Evolutionary conservation across 2,113 vertebrate species (phyloP).

Genomic region (Isichthys henryi): DNA sequence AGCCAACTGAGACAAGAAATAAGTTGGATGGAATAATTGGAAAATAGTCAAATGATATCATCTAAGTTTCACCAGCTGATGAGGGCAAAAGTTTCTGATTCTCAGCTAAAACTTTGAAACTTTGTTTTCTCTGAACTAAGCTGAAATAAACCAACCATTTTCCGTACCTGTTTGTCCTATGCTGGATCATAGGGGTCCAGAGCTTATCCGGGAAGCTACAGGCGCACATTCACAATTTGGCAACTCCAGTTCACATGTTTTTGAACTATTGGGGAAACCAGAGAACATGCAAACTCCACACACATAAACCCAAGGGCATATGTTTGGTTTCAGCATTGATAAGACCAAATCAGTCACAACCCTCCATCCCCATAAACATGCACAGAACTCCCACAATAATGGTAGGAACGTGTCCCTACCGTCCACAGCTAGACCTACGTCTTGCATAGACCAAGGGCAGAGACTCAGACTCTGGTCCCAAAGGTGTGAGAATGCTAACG

Average conservation of each 20-base stretch:
- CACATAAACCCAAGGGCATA: neutral
- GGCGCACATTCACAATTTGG: neutral
- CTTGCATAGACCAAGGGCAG: neutral
- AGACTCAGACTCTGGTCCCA: neutral
- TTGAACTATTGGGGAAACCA: neutral
- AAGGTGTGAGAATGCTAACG: neutral
- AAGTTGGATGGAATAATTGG: neutral
- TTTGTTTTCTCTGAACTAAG: neutral
- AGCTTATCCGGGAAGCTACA: neutral
- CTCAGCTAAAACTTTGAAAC: neutral
- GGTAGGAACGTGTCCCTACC: neutral
- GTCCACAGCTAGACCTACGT: neutral
- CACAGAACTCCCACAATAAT: neutral
- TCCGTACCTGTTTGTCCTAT: neutral
- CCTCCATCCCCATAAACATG: neutral
- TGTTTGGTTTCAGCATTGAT: neutral
- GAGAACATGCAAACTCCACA: neutral
- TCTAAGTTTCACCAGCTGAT: neutral
- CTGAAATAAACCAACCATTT: neutral
- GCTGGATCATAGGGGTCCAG: neutral
- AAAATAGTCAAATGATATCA: neutral
- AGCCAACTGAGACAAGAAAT: neutral
- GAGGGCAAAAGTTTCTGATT: neutral
- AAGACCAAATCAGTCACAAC: neutral
- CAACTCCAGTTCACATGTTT: neutral